Evolutionary conservation across 2,797 vertebrate species (phyloP).

Genomic region (Mormyrus proboscirostris): DNA sequence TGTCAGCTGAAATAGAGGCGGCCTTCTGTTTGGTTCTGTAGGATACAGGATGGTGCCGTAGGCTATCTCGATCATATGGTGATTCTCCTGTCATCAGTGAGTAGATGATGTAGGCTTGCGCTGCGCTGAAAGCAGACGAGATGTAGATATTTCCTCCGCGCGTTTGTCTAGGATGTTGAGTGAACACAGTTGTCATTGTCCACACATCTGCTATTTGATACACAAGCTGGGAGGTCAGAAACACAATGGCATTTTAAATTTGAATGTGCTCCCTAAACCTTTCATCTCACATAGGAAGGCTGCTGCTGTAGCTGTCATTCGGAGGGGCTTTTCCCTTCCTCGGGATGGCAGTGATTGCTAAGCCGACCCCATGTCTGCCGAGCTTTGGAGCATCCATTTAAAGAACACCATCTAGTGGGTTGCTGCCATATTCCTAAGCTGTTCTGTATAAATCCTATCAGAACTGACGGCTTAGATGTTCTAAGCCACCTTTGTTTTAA

Average conservation of each 20-base stretch:
- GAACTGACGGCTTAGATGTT: not conserved
- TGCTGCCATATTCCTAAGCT: not conserved
- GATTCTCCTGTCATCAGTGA: not conserved
- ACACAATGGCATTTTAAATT: not conserved
- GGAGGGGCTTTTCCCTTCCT: not conserved
- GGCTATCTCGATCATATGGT: not conserved
- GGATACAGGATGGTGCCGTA: not conserved
- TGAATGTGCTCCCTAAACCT: not conserved
- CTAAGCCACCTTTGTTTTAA: not conserved
- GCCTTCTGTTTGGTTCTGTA: not conserved
- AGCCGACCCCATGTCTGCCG: not conserved
- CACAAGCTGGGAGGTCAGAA: not conserved
- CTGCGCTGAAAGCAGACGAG: not conserved
- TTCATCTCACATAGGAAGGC: not conserved
- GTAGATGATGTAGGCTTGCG: not conserved
- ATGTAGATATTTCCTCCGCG: not conserved
- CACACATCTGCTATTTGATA: not conserved
- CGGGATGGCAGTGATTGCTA: not conserved
- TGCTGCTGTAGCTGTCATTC: not conserved
- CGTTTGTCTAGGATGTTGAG: not conserved
- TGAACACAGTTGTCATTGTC: not conserved
- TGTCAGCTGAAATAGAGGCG: not conserved
- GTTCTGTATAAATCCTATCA: not conserved
- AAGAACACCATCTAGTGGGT: not conserved
- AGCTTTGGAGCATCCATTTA: not conserved